Conservation (phyloP, 2,113 vertebrate genomes). For the Phrynocephalus versicolor region DNA sequence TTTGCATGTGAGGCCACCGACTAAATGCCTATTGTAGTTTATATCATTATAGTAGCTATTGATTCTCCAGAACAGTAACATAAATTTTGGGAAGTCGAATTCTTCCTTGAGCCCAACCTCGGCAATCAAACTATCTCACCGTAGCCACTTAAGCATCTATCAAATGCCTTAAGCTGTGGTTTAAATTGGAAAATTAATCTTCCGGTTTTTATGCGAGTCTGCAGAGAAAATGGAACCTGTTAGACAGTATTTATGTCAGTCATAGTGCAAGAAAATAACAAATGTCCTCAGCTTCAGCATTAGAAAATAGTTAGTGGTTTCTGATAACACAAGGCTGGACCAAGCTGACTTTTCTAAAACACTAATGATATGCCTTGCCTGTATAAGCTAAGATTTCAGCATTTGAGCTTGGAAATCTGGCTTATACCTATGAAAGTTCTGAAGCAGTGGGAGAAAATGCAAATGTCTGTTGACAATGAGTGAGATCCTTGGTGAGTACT, state of each 20-base stretch:
- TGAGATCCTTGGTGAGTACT: too few relatives aligned
- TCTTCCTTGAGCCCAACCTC: conserved; percentile 7
- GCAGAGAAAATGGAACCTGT: background rate
- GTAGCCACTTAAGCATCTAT: background rate
- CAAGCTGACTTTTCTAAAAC: background rate
- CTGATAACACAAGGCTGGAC: background rate
- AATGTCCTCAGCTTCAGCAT: background rate
- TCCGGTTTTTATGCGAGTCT: conserved; percentile 9
- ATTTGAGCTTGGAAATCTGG: too few relatives aligned
- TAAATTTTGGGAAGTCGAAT: conserved; percentile 24
- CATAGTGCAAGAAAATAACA: background rate
- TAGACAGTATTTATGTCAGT: background rate
- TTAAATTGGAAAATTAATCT: conserved; percentile 18
- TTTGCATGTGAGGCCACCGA: background rate
- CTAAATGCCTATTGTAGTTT: background rate
- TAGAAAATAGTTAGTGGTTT: background rate
- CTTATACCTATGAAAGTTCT: too few relatives aligned
- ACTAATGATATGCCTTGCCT: background rate
- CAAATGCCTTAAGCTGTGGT: background rate
- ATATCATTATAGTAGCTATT: conserved; percentile 8
- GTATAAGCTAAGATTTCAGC: background rate
- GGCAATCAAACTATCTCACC: background rate
- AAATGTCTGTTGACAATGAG: too few relatives aligned
- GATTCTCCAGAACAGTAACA: conserved; percentile 2
- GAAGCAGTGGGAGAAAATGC: too few relatives aligned